Base-by-base conservation (phyloP, 2,888 invertebrate genomes). In the Orchesella flavescens region DNA sequence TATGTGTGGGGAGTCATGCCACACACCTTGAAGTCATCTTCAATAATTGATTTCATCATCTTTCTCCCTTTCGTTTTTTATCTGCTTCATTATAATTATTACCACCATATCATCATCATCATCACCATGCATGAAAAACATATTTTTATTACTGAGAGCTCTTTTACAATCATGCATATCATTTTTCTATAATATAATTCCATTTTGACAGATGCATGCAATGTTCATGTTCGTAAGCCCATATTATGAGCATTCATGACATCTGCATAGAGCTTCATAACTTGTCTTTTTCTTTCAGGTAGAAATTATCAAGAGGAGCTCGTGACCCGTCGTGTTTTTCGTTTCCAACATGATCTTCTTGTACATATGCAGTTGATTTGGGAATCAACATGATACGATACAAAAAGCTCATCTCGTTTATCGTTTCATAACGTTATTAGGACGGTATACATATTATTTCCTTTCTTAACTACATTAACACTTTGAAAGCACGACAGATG, bases 21-120 rank as follows among this genome's bases (percentile, higher is more conserved):
- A 74, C 74, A 74, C 74, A 74, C 74, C 74, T 74, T 59, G 74
- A 74, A 74, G 74, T 74, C 74, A 74, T 74, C 74, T 74, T 24
- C 63, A 74, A 74, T 74, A 74, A 74, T 74, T 74, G 74, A 74
- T 74, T 74, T 49, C 59, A 74, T 74, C 74, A 63, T 74, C 49
- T 57, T 57, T 21, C 34, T 34, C 34, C 34, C 34, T 34, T 34
- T 34, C 34, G 34, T 34, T 34, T 34, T 34, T 34, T 34, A 34
- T 24, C 71, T 72, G 19, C 59, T 23, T 53, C 53, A 17, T 13
- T 72, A 57, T 72, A 72, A 72, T 72, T 72, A 59, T 72, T 69
- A 21, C 59, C n/a, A n/a, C 19, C 44, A 17, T 44, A 49, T n/a
- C n/a, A 49, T 49, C 49, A 49, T 15, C 49, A 44, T 44, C 44